Base-by-base conservation (phyloP, 2,888 invertebrate genomes). In the Andrena hattorfiana region DNA sequence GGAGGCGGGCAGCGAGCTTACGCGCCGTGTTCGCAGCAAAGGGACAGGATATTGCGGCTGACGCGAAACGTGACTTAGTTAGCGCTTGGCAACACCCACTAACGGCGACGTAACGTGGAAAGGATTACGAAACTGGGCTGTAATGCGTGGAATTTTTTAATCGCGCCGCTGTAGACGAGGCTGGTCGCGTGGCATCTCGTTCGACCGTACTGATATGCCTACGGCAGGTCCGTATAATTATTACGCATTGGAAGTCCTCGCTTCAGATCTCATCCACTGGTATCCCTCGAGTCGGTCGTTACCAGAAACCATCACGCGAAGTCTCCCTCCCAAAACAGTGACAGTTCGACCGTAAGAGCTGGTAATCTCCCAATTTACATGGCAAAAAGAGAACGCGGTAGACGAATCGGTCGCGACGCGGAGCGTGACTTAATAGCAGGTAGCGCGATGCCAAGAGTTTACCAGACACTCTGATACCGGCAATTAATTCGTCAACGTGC, bases 401-500 rank as follows among this genome's bases (percentile, higher is more conserved):
- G 54, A 42, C 23, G 60, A 23, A 67, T 76, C 49, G 80, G 66
- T 67, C 71, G 51, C 42, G 72, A 76, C 63, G 76, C 60, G 77
- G 76, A 82, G 73, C 73, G 75, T 70, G 85, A 85, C 81, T 84
- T 82, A 82, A 85, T 85, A 75, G 68, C 77, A 56, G 56, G 63
- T 67, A 72, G 73, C 68, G 63, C 68, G 72, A 68, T 75, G 67
- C 73, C 56, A 59, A 54, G 71, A 75, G 62, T 84, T 87, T 77
- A 67, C 64, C 77, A 20, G 54, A 23, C 51, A 23, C 64, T 56
- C 75, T 63, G 78, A 87, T 83, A 87, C 85, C 75, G 72, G 77
- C 85, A 87, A 87, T 87, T 87, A 87, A 85, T 87, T 87, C 83
- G 78, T 87, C 87, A 81, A 59, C 59, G 75, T 62, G 79, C 62